Base-by-base conservation (phyloP, 2,113 vertebrate genomes). In the Columbina picui region DNA sequence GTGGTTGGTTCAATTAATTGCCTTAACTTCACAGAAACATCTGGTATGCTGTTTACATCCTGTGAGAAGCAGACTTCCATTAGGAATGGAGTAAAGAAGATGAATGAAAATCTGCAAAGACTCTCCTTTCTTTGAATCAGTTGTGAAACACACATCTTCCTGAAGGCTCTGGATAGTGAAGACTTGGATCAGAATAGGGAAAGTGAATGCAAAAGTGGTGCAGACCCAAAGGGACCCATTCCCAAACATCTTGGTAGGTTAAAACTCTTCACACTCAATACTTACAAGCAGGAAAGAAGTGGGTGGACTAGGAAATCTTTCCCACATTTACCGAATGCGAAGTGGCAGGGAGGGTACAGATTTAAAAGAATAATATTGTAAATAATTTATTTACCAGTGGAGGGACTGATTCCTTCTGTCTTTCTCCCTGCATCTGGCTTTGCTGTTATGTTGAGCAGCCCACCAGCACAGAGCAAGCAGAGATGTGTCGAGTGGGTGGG, bases 1-100 rank as follows among this genome's bases (percentile, higher is more conserved):
- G 49, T 78, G 49, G 47, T 74, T 84, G 65, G 38, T 65, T 95
- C 64, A 83, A 45, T 86, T 93, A 84, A 91, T 91, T 84, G 47
- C 73, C 47, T 85, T 77, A 81, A 80, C 82, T 96, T 94, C 68
- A 84, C 87, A 93, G 75, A 76, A 91, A 90, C 56, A 81, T 70
- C 87, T 95, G 94, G 67, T 30, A 38, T 75, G 56, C 59, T 88
- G 78, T 71, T 94, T 91, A 61, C 78, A 78, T 75, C 75, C 90
- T 86, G 36, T 32, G 32, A 79, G 81, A 80, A 60, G 55, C 50
- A 91, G 75, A 38, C 30, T 89, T 68, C 45, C 50, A 73, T 79
- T 61, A 82, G 39, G 22, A 77, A 82, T 0, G 1, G 56, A 71
- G 73, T 52, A 69, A 94, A 87, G 64, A 68, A 67, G 56, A 89